Evolutionary conservation across 2,797 vertebrate species (phyloP).

Genomic region (Danio kyathit): DNA sequence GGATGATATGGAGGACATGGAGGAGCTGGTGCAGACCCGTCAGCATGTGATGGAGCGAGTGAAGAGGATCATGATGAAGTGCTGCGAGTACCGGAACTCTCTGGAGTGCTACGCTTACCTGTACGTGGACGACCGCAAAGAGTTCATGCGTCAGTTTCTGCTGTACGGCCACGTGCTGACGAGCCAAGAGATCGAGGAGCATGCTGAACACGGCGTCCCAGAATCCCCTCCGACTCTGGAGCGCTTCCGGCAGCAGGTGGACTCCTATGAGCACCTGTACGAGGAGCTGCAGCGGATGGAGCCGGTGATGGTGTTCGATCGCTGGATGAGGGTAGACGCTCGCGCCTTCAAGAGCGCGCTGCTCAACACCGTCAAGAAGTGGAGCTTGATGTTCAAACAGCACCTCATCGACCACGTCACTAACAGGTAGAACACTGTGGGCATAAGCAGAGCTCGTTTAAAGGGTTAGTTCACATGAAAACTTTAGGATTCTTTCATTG

Average conservation of each 20-base stretch:
- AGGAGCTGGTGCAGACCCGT: slow-evolving; percentile 77
- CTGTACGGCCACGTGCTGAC: slow-evolving; percentile 79
- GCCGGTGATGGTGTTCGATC: slow-evolving; percentile 78
- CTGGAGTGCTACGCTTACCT: slow-evolving; percentile 86
- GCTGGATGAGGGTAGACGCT: slow-evolving; percentile 89
- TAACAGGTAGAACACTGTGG: slow-evolving; percentile 79
- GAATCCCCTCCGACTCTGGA: slow-evolving; percentile 82
- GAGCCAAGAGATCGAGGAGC: slow-evolving; percentile 77
- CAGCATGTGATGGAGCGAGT: slow-evolving; percentile 79
- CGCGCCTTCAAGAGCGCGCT: slow-evolving; percentile 85
- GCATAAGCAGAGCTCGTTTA: background rate
- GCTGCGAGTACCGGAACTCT: slow-evolving; percentile 76
- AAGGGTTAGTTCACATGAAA: no score
- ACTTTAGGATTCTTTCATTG: no score
- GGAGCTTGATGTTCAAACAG: slow-evolving; percentile 95
- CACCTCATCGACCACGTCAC: slow-evolving; percentile 90
- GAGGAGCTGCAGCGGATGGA: slow-evolving; percentile 84
- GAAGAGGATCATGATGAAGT: slow-evolving; percentile 65
- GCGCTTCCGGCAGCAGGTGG: slow-evolving; percentile 85
- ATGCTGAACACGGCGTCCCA: slow-evolving; percentile 69
- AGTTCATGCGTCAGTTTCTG: slow-evolving; percentile 88
- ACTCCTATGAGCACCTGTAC: slow-evolving; percentile 86
- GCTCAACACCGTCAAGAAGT: slow-evolving; percentile 88
- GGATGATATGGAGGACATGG: slow-evolving; percentile 88
- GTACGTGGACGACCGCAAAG: slow-evolving; percentile 85